Evolutionary conservation across 2,888 invertebrate species (phyloP).

Genomic region (Coelopa pilipes): DNA sequence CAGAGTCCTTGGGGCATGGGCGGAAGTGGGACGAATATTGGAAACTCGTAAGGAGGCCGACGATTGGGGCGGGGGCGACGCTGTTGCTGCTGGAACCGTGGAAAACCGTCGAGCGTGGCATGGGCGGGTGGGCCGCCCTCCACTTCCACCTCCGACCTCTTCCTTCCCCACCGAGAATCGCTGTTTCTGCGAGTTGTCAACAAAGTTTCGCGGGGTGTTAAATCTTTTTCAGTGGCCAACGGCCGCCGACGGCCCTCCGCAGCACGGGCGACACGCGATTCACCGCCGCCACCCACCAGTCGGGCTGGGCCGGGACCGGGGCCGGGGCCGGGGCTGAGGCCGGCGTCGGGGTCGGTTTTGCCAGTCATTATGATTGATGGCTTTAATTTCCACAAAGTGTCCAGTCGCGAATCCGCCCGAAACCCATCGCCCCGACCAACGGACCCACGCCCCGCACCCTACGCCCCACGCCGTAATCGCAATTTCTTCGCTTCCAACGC

Average conservation of each 20-base stretch:
- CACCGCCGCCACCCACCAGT: not conserved
- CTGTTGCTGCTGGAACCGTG: too few species aligned
- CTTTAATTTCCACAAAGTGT: slow-evolving; percentile 46
- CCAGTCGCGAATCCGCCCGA: slow-evolving; percentile 29
- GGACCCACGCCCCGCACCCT: too few species aligned
- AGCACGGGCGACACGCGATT: not conserved
- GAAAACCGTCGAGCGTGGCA: too few species aligned
- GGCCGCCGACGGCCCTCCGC: slow-evolving; percentile 5
- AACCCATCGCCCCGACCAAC: not conserved
- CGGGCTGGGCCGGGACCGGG: not conserved
- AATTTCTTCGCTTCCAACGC: slow-evolving; percentile 1
- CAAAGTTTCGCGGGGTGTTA: slow-evolving; percentile 31
- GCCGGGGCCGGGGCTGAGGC: not conserved
- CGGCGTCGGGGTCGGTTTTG: not conserved
- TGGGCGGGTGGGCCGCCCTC: too few species aligned
- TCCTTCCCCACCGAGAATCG: too few species aligned
- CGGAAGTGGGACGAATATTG: not conserved
- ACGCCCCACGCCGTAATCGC: slow-evolving; percentile 9
- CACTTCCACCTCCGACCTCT: too few species aligned
- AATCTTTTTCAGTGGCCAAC: slow-evolving; percentile 18
- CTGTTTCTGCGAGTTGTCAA: slow-evolving; percentile 9
- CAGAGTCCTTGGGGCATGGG: not conserved
- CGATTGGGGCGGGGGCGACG: too few species aligned
- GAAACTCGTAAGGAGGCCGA: not conserved
- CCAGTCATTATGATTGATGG: slow-evolving; percentile 46